phyloP scores from a whole-genome alignment of 2,113 vertebrate species.

The Cettia cetti region DNA sequence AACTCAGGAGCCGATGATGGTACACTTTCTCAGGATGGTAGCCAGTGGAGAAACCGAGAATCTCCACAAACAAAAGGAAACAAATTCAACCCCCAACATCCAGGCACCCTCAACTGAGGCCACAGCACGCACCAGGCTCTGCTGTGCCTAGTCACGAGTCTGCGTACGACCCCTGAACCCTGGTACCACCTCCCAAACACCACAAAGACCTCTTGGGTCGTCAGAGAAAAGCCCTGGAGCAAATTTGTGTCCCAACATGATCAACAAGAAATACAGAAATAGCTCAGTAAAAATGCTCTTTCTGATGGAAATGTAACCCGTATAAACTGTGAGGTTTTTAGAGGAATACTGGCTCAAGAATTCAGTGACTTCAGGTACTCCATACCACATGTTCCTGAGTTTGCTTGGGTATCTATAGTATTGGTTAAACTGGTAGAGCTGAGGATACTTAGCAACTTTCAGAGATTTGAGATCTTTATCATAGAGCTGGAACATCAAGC shows the following conservation, averaged over 20 bases:
- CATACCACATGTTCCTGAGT: constrained; percentile 78
- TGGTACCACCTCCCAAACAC: background rate
- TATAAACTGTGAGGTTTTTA: background rate
- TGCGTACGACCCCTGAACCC: background rate
- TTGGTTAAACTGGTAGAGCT: constrained; percentile 69
- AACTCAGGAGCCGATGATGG: too few relatives aligned
- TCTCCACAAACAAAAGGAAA: background rate
- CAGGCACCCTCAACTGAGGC: background rate
- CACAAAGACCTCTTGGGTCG: background rate
- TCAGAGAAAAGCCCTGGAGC: background rate
- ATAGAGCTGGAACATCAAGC: constrained; percentile 85
- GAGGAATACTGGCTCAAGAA: background rate
- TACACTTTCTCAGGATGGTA: too few relatives aligned
- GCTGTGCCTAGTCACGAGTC: background rate
- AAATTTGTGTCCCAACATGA: accelerated
- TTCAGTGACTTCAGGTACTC: background rate
- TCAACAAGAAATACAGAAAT: background rate
- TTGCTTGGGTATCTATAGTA: constrained; percentile 88
- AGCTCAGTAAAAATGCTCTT: background rate
- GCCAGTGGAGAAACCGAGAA: too few relatives aligned
- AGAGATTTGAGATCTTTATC: constrained; percentile 79
- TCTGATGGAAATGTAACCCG: background rate
- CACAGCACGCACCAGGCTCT: background rate
- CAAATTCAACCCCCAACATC: background rate
- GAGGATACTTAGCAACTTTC: constrained; percentile 44